Conservation (phyloP, 1,140 invertebrate species). For the Pemphigus obesinymphae region DNA sequence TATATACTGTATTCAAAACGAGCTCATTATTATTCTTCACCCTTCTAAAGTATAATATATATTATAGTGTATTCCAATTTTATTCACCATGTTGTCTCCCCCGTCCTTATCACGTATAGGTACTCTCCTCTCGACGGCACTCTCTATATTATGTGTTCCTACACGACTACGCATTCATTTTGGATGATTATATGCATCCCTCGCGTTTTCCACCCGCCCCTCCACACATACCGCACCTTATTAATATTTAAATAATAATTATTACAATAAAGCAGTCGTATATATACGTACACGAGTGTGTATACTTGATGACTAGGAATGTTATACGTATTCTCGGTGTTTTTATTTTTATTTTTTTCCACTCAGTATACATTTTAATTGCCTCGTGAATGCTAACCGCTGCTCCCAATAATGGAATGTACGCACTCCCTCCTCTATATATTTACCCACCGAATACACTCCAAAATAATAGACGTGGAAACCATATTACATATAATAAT, state of each 20-base stretch:
- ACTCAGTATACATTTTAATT: slow-evolving; percentile 16
- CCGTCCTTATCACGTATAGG: background rate
- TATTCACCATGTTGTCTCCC: background rate
- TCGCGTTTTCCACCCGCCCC: background rate
- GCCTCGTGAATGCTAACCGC: background rate
- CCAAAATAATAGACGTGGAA: background rate
- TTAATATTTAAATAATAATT: slow-evolving; percentile 3
- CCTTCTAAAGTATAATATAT: background rate
- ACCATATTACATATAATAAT: too few relatives aligned
- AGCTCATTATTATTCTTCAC: background rate
- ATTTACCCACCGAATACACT: background rate
- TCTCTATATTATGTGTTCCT: background rate
- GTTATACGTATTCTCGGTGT: background rate
- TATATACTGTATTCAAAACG: background rate
- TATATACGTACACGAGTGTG: too few relatives aligned
- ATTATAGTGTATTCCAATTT: too few relatives aligned
- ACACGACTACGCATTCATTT: background rate
- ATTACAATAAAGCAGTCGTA: background rate
- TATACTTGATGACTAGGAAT: background rate
- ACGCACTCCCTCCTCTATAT: background rate
- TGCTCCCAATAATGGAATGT: background rate
- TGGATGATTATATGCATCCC: slow-evolving; percentile 12
- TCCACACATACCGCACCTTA: background rate
- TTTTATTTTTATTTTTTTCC: background rate
- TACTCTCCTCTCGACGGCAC: background rate